Base-by-base conservation (phyloP, 2,888 invertebrate genomes). In the Pyrrhia umbra region DNA sequence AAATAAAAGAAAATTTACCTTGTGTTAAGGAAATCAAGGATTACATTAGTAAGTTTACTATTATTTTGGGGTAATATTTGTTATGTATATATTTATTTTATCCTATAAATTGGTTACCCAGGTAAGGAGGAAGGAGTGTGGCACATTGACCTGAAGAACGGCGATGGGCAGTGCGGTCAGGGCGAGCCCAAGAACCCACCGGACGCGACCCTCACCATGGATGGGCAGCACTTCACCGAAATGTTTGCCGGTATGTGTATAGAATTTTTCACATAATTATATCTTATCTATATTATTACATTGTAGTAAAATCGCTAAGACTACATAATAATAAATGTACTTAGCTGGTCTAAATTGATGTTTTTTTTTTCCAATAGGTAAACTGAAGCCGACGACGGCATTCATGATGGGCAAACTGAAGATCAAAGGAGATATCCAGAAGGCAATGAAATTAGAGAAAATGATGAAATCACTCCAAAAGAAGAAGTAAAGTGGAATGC, bases 391-490 rank as follows among this genome's bases (percentile, higher is more conserved):
- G 2, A 97, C 99, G 0, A 96, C 97, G 1, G 99, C 99, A 0
- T 99, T 98, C 91, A 99, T 99, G 98, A 97, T 97, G 87, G 99
- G 99, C 54, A 99, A 99, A 92, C 93, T 99, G 80, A 99, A 99
- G 94, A 98, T 99, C 77, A 96, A 95, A 73, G 99, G 99, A 0
- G 98, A 99, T 87, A 95, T 99, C 82, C 97, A 97, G 81, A 98
- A 98, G 88, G 99, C 99, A 0, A 97, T 99, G 96, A 99, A 99
- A 88, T 94, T 99, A 65, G 99, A 99, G 88, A 98, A 97, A 87
- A 95, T 99, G 72, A 97, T 99, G 97, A 95, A 95, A 47, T 96
- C 96, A 27, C 94, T 98, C n/a, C 97, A 97, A 84, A 95, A 96
- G 39, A 97, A 94, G 76, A 87, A 84, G 62, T 95, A 91, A 88